phyloP scores from a whole-genome alignment of 2,797 vertebrate genomes.

The Phyllotis vaccarum region DNA sequence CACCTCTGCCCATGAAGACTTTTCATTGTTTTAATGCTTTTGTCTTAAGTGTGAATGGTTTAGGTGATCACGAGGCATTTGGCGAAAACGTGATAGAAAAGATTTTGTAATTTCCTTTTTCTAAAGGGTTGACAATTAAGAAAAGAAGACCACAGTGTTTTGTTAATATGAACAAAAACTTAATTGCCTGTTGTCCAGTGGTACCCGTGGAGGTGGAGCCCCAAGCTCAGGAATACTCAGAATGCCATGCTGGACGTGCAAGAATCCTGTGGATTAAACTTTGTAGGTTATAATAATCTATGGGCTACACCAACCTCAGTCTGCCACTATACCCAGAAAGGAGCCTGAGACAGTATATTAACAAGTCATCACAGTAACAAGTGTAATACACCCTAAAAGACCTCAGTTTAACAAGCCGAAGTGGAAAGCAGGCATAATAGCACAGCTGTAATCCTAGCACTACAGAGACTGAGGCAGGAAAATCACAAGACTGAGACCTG shows the following conservation, averaged over 20 bases:
- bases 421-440: neutral
- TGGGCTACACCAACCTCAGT: neutral
- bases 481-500: neutral
- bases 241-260: neutral
- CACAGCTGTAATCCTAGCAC: neutral
- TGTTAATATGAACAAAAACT: neutral
- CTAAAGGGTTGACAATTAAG: neutral
- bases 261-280: neutral
- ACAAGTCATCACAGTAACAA: neutral
- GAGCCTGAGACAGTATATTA: neutral
- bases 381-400: neutral
- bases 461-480: neutral
- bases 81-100: conserved; percentile 32
- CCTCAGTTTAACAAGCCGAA: conserved; percentile 11
- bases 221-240: neutral
- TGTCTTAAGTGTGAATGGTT: neutral
- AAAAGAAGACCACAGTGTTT: neutral
- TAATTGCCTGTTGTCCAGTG: neutral
- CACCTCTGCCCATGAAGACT: neutral
- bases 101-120: neutral
- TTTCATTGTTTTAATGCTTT: neutral
- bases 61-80: neutral
- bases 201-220: conserved; percentile 8
- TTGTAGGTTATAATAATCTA: neutral
- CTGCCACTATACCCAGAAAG: neutral